Base-by-base conservation (phyloP, 2,113 vertebrate genomes). In the Nothoprocta perdicaria region DNA sequence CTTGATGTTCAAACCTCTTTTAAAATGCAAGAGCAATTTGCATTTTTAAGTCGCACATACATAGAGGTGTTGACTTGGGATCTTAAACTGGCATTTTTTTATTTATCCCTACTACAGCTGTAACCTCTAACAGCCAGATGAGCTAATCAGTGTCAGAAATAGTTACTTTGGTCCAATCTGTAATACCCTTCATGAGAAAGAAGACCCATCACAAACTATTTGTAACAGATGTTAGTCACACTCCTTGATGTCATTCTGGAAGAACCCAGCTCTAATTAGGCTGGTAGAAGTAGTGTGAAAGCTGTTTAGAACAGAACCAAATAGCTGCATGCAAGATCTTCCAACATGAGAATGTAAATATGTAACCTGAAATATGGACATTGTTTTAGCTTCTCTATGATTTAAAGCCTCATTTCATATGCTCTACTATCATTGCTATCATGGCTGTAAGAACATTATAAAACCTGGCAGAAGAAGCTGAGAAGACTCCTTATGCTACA, bases 21-120 rank as follows among this genome's bases (percentile, higher is more conserved):
- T 61, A 91, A 91, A 93, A 89, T 76, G 62, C 80, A 86, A 80
- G 43, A 86, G 66, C 45, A 83, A 80, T 91, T 91, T 91, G 55
- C 80, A 65, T 74, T 78, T 93, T 95, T 87, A 95, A 80, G 61
- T 62, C 76, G 1, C 48, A 78, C 55, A 65, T 91, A 80, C 66
- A 92, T 91, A 83, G 80, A 55, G 65, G 38, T 33, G 19, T 83
- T 77, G 68, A 80, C 87, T 40, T 94, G 72, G 46, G 72, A 91
- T 61, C 50, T 72, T 80, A 87, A 91, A 38, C 6, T 40, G 57
- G 21, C 8, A 10, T 1, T 0, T 50, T 10, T 29, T n/a, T 43
- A 38, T 16, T 50, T 58, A 18, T 75, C 48, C 48, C 17, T 2
- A 45, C 85, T 84, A 40, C 23, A 43, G 14, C 48, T 89, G 89